These are phyloP conservation scores for Phoenicopterus ruber DNA, from an alignment of 2,113 vertebrate genomes.

Conservation along the genomic window DNA sequence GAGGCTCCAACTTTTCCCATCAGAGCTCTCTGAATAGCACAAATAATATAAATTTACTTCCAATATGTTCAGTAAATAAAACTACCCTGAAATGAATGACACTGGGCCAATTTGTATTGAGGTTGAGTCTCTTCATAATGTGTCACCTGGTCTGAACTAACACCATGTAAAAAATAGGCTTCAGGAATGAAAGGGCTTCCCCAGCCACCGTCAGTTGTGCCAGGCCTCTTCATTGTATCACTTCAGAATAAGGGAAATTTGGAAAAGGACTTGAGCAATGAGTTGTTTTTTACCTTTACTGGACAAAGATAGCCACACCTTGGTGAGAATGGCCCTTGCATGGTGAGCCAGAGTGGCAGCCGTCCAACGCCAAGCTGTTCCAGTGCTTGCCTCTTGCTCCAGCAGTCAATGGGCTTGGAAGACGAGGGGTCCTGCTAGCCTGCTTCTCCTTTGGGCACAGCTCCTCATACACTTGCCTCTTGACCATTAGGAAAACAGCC, in stretches of 20 bases:
- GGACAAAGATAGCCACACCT: not conserved
- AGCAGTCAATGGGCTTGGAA: not conserved
- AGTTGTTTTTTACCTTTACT: not conserved
- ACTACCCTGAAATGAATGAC: not conserved
- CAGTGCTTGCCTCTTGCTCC: not conserved
- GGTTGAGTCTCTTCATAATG: not conserved
- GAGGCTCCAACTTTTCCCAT: not conserved
- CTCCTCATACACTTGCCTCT: not conserved
- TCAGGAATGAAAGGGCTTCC: not conserved
- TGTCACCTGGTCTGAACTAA: not conserved
- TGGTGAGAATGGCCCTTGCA: not conserved
- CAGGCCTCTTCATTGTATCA: not conserved
- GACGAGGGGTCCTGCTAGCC: not conserved
- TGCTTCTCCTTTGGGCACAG: not conserved
- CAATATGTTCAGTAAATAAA: not conserved
- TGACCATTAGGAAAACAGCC: not conserved
- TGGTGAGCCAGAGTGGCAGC: not conserved
- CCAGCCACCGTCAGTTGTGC: not conserved
- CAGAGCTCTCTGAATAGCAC: not conserved
- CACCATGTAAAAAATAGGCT: not conserved
- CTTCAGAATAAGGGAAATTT: not conserved
- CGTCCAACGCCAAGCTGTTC: rapidly evolving
- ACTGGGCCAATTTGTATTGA: not conserved
- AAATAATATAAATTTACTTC: not conserved
- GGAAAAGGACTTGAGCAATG: not conserved